Base-by-base conservation (phyloP, 1,140 invertebrate genomes). In the Thereuonema tuberculata region DNA sequence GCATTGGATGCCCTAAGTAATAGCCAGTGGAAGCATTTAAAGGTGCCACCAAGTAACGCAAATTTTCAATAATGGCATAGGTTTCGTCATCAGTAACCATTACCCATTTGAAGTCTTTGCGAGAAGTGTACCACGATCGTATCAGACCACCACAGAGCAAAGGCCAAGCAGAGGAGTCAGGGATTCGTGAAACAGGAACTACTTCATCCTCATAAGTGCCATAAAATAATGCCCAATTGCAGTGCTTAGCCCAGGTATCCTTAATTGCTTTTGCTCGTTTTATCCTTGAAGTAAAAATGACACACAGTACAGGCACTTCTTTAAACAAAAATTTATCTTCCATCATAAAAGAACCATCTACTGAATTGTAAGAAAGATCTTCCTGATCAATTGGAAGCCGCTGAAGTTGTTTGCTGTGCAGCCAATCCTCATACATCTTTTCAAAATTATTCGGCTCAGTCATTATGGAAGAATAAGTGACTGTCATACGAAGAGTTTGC, bases 61-160 rank as follows among this genome's bases (percentile, higher is more conserved):
- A 58, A 61, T 74, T 74, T 60, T 74, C 74, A 31, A 76, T 56
- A 20, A 76, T 67, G 14, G 72, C 74, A 63, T 69, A 73, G 0
- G 73, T 76, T 47, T 70, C 66, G 58, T 75, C 73, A 62, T 75
- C 73, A 21, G 71, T 71, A 50, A 76, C 70, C 20, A 75, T 56
- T 47, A 75, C 67, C 72, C 72, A 75, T 27, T 75, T 69, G 58
- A 69, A 75, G 29, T 71, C 67, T 23, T 67, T 63, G 52, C 53
- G n/a, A 49, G 60, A 65, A 48, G 56, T 63, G 21, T 59, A 26
- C 60, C 59, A 67, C 15, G 59, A 48, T 25, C 56, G 58, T 17
- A 62, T 37, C 21, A 68, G 62, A 17, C 58, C 60, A 25, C 61
- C 59, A 49, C 67, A 68, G 43, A 68, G 62, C 2, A 66, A 53